These are phyloP conservation scores for Pachymerium ferrugineum DNA, from an alignment of 2,888 invertebrate species.

Conservation along the genomic window DNA sequence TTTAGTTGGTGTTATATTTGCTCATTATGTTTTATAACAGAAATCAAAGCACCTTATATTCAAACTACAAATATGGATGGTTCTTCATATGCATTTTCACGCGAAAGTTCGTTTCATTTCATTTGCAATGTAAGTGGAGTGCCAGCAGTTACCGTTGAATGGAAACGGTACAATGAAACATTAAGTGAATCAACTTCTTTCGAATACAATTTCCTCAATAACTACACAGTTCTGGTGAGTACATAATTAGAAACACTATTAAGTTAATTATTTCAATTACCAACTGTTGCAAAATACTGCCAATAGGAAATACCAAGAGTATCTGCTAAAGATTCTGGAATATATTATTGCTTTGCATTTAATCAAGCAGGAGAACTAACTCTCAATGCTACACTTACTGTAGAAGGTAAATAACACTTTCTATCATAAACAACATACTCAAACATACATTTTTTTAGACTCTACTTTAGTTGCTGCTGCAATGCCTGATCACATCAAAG, in stretches of 20 bases:
- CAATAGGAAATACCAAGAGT: slow-evolving; percentile 23
- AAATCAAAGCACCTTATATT: neutral
- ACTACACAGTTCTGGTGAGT: neutral
- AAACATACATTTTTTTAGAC: slow-evolving; percentile 17
- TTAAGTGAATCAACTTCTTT: neutral
- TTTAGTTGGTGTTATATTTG: neutral
- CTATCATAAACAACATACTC: neutral
- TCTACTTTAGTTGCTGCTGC: neutral
- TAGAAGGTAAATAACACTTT: slow-evolving; percentile 35
- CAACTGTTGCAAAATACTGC: too few relatives aligned
- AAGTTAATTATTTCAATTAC: too few relatives aligned
- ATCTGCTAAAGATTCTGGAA: slow-evolving; percentile 37
- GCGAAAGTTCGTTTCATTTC: slow-evolving; percentile 36
- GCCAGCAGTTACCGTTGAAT: slow-evolving; percentile 39
- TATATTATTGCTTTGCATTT: slow-evolving; percentile 37
- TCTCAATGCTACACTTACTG: slow-evolving; percentile 34
- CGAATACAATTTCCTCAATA: neutral
- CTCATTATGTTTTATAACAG: neutral
- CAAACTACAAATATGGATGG: slow-evolving; percentile 33
- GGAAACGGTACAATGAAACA: slow-evolving; percentile 42
- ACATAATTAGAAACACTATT: neutral
- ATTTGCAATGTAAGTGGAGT: slow-evolving; percentile 43
- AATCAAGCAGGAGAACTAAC: slow-evolving; percentile 37
- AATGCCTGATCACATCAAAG: slow-evolving; percentile 24
- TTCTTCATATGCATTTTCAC: slow-evolving; percentile 33